Conservation (phyloP, 2,797 vertebrate genomes). For the Neopelma chrysocephalum region DNA sequence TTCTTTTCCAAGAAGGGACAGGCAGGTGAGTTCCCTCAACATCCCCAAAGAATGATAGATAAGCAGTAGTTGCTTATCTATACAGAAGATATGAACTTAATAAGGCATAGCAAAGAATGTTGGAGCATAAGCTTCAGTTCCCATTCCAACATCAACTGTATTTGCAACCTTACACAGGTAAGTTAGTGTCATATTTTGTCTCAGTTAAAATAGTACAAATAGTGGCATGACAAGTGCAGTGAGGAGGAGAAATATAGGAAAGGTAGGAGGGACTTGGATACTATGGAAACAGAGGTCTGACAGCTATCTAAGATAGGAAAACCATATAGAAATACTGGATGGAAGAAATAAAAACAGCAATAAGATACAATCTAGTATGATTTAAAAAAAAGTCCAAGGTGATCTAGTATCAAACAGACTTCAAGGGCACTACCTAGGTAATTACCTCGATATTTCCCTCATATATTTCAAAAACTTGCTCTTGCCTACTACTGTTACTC, state of each 20-base stretch:
- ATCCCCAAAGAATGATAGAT: not conserved
- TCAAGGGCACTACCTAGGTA: not conserved
- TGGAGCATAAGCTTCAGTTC: not conserved
- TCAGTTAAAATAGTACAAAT: not conserved
- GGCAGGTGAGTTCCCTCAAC: accelerated
- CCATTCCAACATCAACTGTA: not conserved
- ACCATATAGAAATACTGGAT: not conserved
- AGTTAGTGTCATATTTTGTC: not conserved
- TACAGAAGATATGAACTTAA: not conserved
- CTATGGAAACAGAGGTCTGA: not conserved
- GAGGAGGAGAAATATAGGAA: not conserved
- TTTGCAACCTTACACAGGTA: accelerated
- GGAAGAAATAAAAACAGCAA: not conserved
- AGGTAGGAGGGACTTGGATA: not conserved
- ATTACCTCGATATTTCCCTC: not conserved
- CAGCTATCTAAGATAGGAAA: not conserved
- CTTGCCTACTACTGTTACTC: not conserved
- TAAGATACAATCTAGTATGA: not conserved
- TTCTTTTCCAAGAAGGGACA: not conserved
- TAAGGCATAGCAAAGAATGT: not conserved
- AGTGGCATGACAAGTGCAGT: not conserved
- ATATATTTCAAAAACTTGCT: not conserved
- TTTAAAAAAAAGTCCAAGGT: not conserved
- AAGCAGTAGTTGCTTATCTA: not conserved
- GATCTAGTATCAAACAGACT: not conserved